These are phyloP conservation scores for Sceloporus tristichus DNA, from an alignment of 2,113 vertebrate species.

Conservation along the genomic window DNA sequence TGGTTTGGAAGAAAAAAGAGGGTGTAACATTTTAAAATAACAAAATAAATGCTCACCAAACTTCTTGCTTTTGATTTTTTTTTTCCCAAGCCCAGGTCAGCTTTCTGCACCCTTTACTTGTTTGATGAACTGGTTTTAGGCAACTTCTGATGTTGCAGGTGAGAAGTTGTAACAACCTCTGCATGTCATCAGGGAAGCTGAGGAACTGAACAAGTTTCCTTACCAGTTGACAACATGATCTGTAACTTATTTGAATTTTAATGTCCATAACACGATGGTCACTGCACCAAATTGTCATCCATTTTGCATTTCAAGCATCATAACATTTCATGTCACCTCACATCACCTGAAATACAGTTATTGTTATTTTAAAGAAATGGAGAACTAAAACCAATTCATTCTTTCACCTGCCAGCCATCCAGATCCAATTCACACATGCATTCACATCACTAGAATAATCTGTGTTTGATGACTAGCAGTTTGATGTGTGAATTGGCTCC, in stretches of 20 bases:
- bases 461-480: background rate
- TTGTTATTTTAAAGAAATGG: background rate
- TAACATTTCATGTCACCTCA: background rate
- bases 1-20: background rate
- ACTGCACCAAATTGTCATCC: background rate
- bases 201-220: background rate
- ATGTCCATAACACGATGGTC: background rate
- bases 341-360: background rate
- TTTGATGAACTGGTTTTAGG: too few relatives aligned
- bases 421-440: background rate
- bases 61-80: background rate
- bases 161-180: background rate
- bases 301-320: background rate
- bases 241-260: too few relatives aligned
- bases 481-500: background rate
- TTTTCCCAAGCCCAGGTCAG: background rate
- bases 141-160: background rate
- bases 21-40: background rate
- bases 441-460: background rate
- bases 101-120: too few relatives aligned
- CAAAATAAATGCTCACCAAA: background rate
- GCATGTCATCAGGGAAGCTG: too few relatives aligned
- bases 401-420: background rate
- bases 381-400: background rate
- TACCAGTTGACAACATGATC: background rate